Evolutionary conservation across 2,888 invertebrate species (phyloP).

Genomic region (Spatulosminthurus flaviceps): DNA sequence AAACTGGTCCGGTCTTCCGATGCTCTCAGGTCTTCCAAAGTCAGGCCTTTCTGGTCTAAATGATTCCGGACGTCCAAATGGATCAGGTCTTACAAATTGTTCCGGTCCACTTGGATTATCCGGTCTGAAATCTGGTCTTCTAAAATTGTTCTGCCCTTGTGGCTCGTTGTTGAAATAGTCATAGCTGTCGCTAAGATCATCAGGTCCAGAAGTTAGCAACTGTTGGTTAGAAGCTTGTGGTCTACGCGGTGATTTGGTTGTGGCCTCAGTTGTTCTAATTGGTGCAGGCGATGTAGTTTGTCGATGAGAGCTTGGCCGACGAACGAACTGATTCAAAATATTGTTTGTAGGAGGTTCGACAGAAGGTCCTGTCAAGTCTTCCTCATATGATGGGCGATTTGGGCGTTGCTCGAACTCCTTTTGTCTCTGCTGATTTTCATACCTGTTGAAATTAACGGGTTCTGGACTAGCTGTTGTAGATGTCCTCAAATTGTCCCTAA

Average conservation of each 20-base stretch:
- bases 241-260: neutral
- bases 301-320: constrained; percentile 24
- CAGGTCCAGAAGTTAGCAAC: neutral
- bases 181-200: neutral
- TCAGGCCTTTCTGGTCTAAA: neutral
- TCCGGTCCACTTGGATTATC: neutral
- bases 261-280: neutral
- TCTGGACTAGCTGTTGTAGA: neutral
- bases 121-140: neutral
- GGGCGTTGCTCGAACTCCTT: neutral
- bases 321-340: constrained; percentile 41
- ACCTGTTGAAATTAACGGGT: neutral
- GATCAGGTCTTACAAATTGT: neutral
- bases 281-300: neutral
- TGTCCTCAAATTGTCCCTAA: neutral
- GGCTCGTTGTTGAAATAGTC: constrained; percentile 1
- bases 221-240: constrained; percentile 13
- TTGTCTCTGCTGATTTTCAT: neutral
- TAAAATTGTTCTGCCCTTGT: neutral
- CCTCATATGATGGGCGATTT: neutral
- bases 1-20: neutral
- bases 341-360: constrained; percentile 33
- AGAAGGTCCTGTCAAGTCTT: constrained; percentile 21
- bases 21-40: constrained; percentile 19
- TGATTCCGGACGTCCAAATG: constrained; percentile 2